These are phyloP conservation scores for Caenorhabditis afra DNA, from an alignment of 2,888 invertebrate genomes.

Conservation along the genomic window DNA sequence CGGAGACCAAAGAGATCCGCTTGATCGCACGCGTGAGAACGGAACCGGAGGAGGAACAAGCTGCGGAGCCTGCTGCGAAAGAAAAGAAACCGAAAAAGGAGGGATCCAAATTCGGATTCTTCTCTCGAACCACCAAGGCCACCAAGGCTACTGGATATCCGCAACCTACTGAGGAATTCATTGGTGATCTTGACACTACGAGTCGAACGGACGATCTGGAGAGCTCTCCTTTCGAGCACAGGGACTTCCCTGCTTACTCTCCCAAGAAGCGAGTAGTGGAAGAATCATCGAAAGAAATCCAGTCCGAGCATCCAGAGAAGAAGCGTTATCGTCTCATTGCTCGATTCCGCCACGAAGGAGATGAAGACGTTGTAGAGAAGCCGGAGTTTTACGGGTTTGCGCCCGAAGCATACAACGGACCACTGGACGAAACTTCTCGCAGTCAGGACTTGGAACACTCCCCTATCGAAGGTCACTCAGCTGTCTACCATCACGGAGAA, in stretches of 20 bases:
- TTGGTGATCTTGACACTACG: constrained; percentile 1
- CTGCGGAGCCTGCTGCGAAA: constrained; percentile 4
- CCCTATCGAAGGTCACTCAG: constrained; percentile 37
- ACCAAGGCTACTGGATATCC: neutral
- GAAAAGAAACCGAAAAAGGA: constrained; percentile 11
- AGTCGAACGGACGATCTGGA: neutral
- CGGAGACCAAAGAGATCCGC: constrained; percentile 9
- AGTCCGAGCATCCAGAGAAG: constrained; percentile 22
- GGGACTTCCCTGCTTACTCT: constrained; percentile 12
- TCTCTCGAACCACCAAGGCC: constrained; percentile 12
- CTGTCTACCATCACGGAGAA: constrained; percentile 59
- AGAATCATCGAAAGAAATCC: neutral
- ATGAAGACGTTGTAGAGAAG: constrained; percentile 43
- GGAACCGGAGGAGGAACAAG: neutral
- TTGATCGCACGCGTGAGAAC: neutral
- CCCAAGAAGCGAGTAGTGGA: neutral
- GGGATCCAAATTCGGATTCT: constrained; percentile 22
- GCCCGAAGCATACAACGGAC: constrained; percentile 40
- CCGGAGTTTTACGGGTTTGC: constrained; percentile 42
- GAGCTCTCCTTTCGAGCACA: constrained; percentile 7
- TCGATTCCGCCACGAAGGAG: constrained; percentile 47
- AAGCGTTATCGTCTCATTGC: constrained; percentile 37
- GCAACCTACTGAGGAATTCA: constrained; percentile 9
- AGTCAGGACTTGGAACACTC: constrained; percentile 30
- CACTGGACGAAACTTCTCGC: constrained; percentile 42